Percentiles rank a stretch among this genome's conserved stretches.
Conservation (phyloP, 2,888 invertebrate genomes). For the Harmothoe impar region DNA sequence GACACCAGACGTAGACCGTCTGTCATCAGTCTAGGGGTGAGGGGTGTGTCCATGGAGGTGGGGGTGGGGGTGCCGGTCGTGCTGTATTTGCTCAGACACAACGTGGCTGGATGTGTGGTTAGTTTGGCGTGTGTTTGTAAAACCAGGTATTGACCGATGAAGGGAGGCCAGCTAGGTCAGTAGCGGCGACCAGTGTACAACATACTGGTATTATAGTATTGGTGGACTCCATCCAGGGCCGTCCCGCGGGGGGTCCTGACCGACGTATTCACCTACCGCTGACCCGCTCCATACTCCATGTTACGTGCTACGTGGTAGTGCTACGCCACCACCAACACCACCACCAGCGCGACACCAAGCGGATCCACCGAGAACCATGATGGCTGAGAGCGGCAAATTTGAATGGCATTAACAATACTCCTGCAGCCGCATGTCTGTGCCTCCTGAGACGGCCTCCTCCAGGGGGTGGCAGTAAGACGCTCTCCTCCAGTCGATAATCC, state of each 20-base stretch:
- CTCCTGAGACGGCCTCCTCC: neutral
- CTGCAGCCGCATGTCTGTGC: neutral
- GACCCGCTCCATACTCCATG: neutral
- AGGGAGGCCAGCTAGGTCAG: no score
- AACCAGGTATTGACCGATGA: no score
- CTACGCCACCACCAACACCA: neutral
- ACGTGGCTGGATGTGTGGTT: no score
- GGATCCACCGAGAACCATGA: neutral
- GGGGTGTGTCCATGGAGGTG: no score
- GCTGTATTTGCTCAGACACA: no score
- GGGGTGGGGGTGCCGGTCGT: no score
- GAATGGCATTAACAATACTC: neutral
- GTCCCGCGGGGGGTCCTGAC: neutral
- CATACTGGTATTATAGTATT: no score
- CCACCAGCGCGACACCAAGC: neutral
- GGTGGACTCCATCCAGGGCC: neutral
- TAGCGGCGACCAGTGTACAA: no score
- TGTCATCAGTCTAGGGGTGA: no score
- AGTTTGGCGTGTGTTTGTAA: no score
- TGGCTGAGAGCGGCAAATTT: neutral
- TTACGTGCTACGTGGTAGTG: neutral
- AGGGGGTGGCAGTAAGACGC: slow-evolving; percentile 2
- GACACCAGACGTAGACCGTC: no score
- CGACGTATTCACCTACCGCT: neutral
- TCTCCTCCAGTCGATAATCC: neutral